Evolutionary conservation across 2,797 vertebrate genomes (phyloP), one percentile per base, ranked within the genome.

Genomic region (Thalassophryne amazonica): DNA sequence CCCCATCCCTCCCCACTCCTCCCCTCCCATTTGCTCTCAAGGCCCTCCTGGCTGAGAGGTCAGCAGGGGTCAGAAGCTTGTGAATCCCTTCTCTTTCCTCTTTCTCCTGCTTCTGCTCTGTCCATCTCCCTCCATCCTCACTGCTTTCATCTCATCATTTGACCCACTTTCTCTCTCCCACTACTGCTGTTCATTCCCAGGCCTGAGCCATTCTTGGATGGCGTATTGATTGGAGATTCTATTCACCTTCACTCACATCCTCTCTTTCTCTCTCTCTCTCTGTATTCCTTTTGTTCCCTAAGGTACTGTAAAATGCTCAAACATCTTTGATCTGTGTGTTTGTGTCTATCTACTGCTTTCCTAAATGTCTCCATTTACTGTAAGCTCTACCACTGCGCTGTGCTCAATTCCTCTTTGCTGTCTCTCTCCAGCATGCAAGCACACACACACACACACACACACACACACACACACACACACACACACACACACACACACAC

Each of bases 141-240:
- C 28, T 27, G 3, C 22, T 27, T 28, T 43, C 46, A 41, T 7
- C 6, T 23, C 6, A n/a, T n/a, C n/a, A n/a, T n/a, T n/a, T n/a
- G n/a, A n/a, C n/a, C n/a, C n/a, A 21, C 16, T 23, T 14, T 49
- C 27, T 22, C 17, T 53, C 47, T 57, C 55, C 50, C 43, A 23
- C 10, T 54, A 40, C 63, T 43, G 60, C 55, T 20, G 31, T 66
- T 65, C 45, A 42, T 65, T 58, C 31, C 2, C 34, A 46, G 41
- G 71, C 60, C 68, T 61, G 55, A 71, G 54, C 73, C 66, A 58
- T 65, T 85, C 74, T 71, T 76, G 75, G 73, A 76, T 53, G 62
- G 59, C 15, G 27, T 87, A 89, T 89, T 85, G 88, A 90, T 88
- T 83, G 49, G 72, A 79, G 72, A 83, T 87, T 84, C 68, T 83